Evolutionary conservation across 2,888 invertebrate species (phyloP).

Genomic region (Orthosia cruda): DNA sequence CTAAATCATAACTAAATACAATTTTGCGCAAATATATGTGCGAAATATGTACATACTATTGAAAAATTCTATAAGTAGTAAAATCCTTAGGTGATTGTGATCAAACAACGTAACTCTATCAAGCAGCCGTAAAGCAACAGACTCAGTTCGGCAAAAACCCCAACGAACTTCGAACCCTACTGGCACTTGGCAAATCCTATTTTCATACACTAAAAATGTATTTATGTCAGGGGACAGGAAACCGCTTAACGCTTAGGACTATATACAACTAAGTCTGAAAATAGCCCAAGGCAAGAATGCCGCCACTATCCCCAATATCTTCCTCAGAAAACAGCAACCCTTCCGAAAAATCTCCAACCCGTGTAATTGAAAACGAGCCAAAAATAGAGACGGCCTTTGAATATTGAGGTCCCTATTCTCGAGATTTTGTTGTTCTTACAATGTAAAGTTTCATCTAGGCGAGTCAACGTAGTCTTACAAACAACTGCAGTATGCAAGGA

Average conservation of each 20-base stretch:
- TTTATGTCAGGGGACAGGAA: not conserved
- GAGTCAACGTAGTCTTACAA: constrained; percentile 20
- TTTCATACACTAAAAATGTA: constrained; percentile 22
- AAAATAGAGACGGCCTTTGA: constrained; percentile 12
- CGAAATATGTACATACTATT: too few species aligned
- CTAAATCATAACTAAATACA: too few species aligned
- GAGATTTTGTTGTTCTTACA: constrained; percentile 32
- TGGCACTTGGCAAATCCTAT: not conserved
- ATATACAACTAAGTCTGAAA: not conserved
- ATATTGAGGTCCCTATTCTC: constrained; percentile 20
- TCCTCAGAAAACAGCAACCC: constrained; percentile 15
- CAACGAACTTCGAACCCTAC: not conserved
- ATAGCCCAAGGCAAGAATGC: constrained; percentile 9
- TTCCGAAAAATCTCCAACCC: constrained; percentile 23
- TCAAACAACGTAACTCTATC: too few species aligned
- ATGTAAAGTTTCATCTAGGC: constrained; percentile 36
- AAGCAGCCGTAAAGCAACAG: too few species aligned
- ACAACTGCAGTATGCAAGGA: constrained; percentile 30
- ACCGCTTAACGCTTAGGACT: constrained; percentile 27
- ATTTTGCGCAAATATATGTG: too few species aligned
- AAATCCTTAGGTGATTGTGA: too few species aligned
- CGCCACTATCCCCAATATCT: constrained; percentile 16
- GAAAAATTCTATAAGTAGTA: too few species aligned
- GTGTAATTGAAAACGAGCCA: constrained; percentile 29
- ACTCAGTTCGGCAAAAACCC: too few species aligned